phyloP scores from a whole-genome alignment of 2,797 vertebrate species.

The Gallinago stenura region DNA sequence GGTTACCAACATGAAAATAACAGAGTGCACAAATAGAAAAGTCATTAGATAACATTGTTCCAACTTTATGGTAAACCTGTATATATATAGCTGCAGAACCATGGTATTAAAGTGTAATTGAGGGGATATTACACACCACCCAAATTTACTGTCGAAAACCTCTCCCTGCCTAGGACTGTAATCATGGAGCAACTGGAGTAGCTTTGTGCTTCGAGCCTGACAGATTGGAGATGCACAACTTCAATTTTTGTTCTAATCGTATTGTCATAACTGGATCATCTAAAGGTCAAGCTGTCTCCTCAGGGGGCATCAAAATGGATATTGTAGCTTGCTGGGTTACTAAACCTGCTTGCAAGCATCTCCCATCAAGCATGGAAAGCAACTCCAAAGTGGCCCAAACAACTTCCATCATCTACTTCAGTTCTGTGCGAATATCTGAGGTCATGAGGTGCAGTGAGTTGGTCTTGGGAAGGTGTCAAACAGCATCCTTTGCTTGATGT shows the following conservation, averaged over 20 bases:
- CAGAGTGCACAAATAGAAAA: background rate
- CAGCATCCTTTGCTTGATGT: background rate
- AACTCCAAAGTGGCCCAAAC: background rate
- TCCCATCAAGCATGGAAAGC: background rate
- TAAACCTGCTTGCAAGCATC: background rate
- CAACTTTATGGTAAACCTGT: background rate
- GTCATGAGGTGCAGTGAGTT: background rate
- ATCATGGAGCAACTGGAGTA: background rate
- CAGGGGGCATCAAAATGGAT: background rate
- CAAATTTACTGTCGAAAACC: background rate
- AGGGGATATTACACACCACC: background rate
- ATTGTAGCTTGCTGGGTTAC: background rate
- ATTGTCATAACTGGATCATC: background rate
- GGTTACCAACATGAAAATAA: background rate
- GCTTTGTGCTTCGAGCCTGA: background rate
- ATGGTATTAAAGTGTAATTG: background rate
- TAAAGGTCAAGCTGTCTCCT: background rate
- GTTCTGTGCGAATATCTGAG: background rate
- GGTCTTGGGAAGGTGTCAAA: background rate
- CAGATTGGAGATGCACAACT: background rate
- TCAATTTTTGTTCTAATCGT: background rate
- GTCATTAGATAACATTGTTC: constrained; percentile 4
- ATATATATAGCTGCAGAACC: background rate
- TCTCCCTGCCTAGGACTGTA: background rate
- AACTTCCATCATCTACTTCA: background rate